These are phyloP conservation scores for Drosophila nigromelanica DNA, from an alignment of 1,140 invertebrate species.

Conservation along the genomic window DNA sequence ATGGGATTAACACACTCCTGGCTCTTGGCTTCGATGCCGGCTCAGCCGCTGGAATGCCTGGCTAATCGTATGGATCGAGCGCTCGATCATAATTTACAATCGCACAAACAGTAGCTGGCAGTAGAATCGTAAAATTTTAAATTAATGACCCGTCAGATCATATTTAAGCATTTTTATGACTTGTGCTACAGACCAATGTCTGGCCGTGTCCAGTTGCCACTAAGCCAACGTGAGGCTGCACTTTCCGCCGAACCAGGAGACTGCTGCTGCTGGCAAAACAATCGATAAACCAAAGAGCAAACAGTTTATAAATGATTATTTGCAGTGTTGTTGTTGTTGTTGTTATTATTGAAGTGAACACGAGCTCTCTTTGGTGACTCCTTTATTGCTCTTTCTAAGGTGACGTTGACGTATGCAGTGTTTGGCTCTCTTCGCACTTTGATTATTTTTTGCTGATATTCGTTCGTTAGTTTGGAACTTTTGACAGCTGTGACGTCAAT, in stretches of 20 bases:
- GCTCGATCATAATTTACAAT: conserved; percentile 76
- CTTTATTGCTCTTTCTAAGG: neutral
- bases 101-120: conserved; percentile 78
- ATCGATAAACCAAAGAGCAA: conserved; percentile 35
- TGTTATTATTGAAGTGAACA: neutral
- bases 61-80: conserved; percentile 31
- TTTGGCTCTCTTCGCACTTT: conserved; percentile 4
- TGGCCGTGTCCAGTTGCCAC: conserved; percentile 3
- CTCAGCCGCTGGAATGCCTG: conserved; percentile 41
- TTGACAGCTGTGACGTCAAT: conserved; percentile 71
- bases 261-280: conserved; percentile 12
- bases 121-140: conserved; percentile 77
- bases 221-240: conserved; percentile 16
- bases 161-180: conserved; percentile 80
- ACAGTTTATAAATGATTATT: conserved; percentile 42
- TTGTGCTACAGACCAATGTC: neutral
- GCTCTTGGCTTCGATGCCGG: conserved; percentile 3
- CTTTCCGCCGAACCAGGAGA: conserved; percentile 6
- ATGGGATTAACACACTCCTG: conserved; percentile 26
- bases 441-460: no score
- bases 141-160: conserved; percentile 83
- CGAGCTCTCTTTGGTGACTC: neutral
- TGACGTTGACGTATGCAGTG: neutral
- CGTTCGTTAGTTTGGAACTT: conserved; percentile 5
- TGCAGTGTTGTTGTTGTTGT: conserved; percentile 24